Base-by-base conservation (phyloP, 2,113 vertebrate species). In the Tricholaema leucomelas region DNA sequence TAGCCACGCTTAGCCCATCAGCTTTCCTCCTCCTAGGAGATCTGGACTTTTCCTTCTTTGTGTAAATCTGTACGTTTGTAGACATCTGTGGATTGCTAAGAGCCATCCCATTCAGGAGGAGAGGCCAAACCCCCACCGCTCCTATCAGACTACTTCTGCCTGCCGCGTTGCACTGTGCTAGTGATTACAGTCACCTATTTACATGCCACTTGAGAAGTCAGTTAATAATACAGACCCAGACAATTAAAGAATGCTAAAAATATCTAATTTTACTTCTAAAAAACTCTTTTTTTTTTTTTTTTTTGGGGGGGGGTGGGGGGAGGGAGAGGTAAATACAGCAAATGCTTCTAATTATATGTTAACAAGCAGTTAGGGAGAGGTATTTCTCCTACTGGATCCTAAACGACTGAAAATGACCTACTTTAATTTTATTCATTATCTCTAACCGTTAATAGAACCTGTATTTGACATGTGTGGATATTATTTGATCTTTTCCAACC, bases 401-500 rank as follows among this genome's bases (percentile, higher is more conserved):
- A 97, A 98, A 96, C 97, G 94, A 97, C 91, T 97, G 97, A 97
- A 98, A 97, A 96, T 97, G 96, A 97, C 96, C 96, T 97, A 97
- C 95, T 97, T 97, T 97, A 98, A 98, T 98, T 98, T 97, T 98
- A 97, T 97, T 98, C 97, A 97, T 98, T 97, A 97, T 98, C 96
- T 97, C 91, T 97, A 96, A 97, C 94, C 92, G 94, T 97, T 98
- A 98, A 97, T 97, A 97, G 97, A 97, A 97, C 96, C 92, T 96
- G 96, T 97, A 98, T 97, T 98, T 98, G 97, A 98, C 97, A 97
- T 96, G 97, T 95, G 94, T 96, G 97, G 91, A 97, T 97, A 97
- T 97, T 97, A 98, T 98, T 98, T 97, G 97, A 98, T 98, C 97
- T 97, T 98, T 98, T 97, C 96, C 98, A 96, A 98, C 94, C 97